Evolutionary conservation across 2,113 vertebrate species (phyloP).

Genomic region (Furnarius figulus): DNA sequence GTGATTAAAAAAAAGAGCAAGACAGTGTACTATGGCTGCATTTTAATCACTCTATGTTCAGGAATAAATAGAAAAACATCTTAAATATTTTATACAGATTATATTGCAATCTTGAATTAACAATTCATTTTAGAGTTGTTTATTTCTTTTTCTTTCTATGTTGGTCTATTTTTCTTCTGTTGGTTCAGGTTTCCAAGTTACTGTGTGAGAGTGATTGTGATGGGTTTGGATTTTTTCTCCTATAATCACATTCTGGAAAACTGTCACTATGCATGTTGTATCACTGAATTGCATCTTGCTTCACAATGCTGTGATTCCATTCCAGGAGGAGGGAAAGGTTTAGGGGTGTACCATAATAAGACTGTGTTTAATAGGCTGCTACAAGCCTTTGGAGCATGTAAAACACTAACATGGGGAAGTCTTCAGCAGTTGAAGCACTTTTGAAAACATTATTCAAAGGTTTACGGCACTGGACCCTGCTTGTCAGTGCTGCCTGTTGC

Average conservation of each 20-base stretch:
- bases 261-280: not conserved
- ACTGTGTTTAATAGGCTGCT: not conserved
- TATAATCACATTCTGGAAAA: not conserved
- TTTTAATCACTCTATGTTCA: conserved; percentile 50
- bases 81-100: conserved; percentile 59
- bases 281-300: not conserved
- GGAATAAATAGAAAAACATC: conserved; percentile 37
- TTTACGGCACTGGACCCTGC: not conserved
- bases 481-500: not conserved
- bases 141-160: not conserved
- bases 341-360: not conserved
- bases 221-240: not conserved
- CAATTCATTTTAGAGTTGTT: conserved; percentile 41
- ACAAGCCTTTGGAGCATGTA: not conserved
- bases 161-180: not conserved
- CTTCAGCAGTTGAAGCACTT: not conserved
- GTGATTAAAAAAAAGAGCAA: conserved; percentile 53
- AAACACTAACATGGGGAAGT: not conserved
- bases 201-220: not conserved
- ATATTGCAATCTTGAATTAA: conserved; percentile 42
- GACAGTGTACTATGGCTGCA: not conserved
- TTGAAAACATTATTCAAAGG: not conserved
- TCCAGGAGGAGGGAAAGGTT: not conserved
- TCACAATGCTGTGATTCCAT: not conserved
- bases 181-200: not conserved